A percentile compares a stretch with the other conserved stretches of the same genome.
Conservation (phyloP, 1,140 invertebrate species). For the Carposina sasakii region DNA sequence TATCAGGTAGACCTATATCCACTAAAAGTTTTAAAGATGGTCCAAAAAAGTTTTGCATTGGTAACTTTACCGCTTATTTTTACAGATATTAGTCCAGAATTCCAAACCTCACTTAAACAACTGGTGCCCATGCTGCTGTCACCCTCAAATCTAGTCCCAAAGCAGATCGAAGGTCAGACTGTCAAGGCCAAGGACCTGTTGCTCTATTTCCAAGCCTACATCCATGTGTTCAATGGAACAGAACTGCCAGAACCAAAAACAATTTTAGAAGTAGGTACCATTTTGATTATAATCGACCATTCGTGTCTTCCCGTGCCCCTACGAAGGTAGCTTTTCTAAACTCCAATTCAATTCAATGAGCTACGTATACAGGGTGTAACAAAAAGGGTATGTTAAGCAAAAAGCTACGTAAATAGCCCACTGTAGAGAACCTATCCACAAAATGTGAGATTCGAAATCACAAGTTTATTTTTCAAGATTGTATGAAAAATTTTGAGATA, state of each 20-base stretch:
- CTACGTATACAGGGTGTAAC: no score
- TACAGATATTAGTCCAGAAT: slow-evolving; percentile 92
- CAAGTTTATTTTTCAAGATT: no score
- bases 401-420: no score
- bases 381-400: no score
- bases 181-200: slow-evolving; percentile 93
- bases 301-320: no score
- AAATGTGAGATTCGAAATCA: no score
- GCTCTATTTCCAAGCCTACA: slow-evolving; percentile 98
- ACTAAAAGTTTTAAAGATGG: no score
- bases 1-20: slow-evolving; percentile 14
- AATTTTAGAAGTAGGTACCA: slow-evolving; percentile 87
- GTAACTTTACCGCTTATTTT: slow-evolving; percentile 3
- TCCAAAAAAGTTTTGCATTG: neutral
- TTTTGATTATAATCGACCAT: no score
- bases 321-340: no score
- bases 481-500: no score
- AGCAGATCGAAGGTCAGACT: slow-evolving; percentile 94
- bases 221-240: slow-evolving; percentile 96
- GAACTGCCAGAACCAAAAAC: slow-evolving; percentile 98
- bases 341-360: no score
- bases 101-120: slow-evolving; percentile 86
- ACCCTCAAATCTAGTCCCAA: slow-evolving; percentile 92
- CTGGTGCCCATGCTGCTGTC: slow-evolving; percentile 91
- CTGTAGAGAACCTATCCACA: no score